Evolutionary conservation across 1,140 invertebrate species (phyloP).

Genomic region (Lerema accius): DNA sequence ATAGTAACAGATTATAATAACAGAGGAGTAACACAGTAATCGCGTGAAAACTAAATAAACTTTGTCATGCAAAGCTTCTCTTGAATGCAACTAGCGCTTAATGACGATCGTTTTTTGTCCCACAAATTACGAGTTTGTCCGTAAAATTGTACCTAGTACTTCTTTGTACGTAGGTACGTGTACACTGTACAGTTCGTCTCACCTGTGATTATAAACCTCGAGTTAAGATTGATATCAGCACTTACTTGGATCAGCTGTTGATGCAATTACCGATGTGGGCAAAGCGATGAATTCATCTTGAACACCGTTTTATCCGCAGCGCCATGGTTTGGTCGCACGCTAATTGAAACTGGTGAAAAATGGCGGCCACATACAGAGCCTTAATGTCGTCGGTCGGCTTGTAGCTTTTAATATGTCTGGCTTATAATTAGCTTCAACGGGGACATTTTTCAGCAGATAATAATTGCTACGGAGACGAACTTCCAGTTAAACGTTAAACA

Average conservation of each 20-base stretch:
- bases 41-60: conserved; percentile 14
- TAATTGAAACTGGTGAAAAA: conserved; percentile 62
- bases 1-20: neutral
- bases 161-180: conserved; percentile 11
- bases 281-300: conserved; percentile 44
- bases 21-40: neutral
- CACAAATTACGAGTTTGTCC: conserved; percentile 39
- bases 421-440: conserved; percentile 22
- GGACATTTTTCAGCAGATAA: conserved; percentile 23
- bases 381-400: conserved; percentile 43
- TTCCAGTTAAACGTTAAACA: neutral
- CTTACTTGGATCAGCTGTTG: conserved; percentile 60
- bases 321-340: conserved; percentile 15
- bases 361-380: conserved; percentile 52
- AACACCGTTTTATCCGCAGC: conserved; percentile 35
- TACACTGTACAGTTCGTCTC: too few species aligned
- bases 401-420: conserved; percentile 17
- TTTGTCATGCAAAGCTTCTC: conserved; percentile 3
- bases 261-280: conserved; percentile 54
- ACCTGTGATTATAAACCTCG: conserved; percentile 35
- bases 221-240: conserved; percentile 58
- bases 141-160: conserved; percentile 37
- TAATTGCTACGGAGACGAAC: neutral
- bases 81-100: neutral
- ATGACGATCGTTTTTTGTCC: conserved; percentile 7